phyloP scores from a whole-genome alignment of 2,888 invertebrate genomes.

The Hypomecis punctinalis region DNA sequence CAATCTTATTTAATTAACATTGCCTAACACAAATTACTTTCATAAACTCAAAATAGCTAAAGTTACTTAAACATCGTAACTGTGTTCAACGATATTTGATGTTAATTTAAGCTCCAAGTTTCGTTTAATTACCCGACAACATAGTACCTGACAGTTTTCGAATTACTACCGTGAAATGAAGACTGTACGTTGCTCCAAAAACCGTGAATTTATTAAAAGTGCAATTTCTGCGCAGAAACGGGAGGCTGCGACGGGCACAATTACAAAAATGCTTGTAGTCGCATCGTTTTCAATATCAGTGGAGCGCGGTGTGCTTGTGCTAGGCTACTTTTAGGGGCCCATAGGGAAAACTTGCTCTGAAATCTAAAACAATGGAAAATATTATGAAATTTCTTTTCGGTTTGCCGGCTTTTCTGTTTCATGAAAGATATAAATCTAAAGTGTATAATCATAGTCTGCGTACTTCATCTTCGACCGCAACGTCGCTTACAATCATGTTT shows the following conservation, averaged over 20 bases:
- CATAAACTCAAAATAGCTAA: too few relatives aligned
- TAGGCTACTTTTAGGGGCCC: constrained; percentile 43
- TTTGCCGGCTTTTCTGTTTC: too few relatives aligned
- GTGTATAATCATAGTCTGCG: too few relatives aligned
- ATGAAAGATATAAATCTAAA: too few relatives aligned
- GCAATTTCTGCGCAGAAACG: constrained; percentile 38
- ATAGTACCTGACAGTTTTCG: constrained; percentile 4
- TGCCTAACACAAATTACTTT: too few relatives aligned
- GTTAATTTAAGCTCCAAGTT: not conserved
- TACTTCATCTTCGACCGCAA: too few relatives aligned
- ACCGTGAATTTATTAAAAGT: constrained; percentile 43
- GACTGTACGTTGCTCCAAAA: constrained; percentile 30
- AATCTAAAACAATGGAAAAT: not conserved
- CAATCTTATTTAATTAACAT: too few relatives aligned
- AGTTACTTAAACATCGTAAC: too few relatives aligned
- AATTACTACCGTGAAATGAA: constrained; percentile 17
- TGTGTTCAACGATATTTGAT: not conserved
- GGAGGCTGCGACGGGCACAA: constrained; percentile 49
- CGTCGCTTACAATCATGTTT: too few relatives aligned
- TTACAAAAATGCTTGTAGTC: constrained; percentile 56
- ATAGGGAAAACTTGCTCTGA: not conserved
- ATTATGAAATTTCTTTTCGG: not conserved
- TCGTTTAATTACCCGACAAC: not conserved
- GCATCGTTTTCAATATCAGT: constrained; percentile 57
- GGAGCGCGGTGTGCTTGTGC: constrained; percentile 42